phyloP scores from a whole-genome alignment of 1,140 invertebrate genomes.

The Pteromalus puparum region DNA sequence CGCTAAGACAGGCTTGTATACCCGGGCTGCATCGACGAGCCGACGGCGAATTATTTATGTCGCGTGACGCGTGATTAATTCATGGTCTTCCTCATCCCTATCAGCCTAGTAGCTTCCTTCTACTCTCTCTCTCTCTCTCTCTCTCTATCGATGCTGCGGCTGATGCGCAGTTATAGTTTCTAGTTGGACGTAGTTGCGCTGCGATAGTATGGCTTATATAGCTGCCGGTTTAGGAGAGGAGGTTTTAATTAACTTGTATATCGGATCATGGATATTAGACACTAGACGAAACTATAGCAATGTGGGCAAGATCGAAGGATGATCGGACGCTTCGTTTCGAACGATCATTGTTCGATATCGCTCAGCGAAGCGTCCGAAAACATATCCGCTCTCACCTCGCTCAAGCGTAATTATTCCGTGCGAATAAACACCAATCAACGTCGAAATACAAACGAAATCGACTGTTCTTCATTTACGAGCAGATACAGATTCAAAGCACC shows the following conservation, averaged over 20 bases:
- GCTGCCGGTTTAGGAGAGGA: neutral
- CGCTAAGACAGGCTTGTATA: neutral
- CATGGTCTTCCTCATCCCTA: slow-evolving; percentile 20
- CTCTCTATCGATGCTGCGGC: neutral
- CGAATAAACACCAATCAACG: no score
- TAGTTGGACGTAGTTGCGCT: neutral
- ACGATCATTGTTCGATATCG: no score
- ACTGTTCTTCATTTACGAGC: no score
- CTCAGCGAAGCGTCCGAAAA: no score
- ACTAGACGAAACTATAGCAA: neutral
- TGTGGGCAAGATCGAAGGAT: neutral
- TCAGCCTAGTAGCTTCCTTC: no score
- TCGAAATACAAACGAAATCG: no score
- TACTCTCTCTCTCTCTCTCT: neutral
- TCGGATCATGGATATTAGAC: neutral
- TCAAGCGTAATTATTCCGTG: no score
- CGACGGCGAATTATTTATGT: slow-evolving; percentile 57
- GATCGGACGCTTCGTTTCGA: neutral
- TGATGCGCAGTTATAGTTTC: neutral
- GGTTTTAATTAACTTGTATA: slow-evolving; percentile 34
- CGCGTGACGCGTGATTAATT: slow-evolving; percentile 34
- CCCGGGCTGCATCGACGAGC: slow-evolving; percentile 44
- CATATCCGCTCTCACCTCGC: no score
- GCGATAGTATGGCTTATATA: neutral
- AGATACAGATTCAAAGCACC: no score